Percentiles rank a stretch among this genome's conserved stretches.
These are phyloP conservation scores for Acanthurus lineatus DNA, from an alignment of 2,797 vertebrate genomes.

Conservation along the genomic window DNA sequence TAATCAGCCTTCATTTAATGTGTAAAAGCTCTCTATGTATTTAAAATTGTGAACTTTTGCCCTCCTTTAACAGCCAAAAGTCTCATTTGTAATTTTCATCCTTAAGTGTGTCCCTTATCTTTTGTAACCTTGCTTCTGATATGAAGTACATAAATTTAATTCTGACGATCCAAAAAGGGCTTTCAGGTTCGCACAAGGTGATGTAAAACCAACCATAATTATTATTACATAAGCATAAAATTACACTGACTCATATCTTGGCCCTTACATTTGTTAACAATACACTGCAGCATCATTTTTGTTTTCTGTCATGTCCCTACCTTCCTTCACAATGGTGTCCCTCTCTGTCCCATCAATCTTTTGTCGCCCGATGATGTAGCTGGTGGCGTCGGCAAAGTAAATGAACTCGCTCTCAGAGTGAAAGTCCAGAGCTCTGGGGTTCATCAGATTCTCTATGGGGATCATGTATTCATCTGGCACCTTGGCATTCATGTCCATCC, in stretches of 20 bases:
- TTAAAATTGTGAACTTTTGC: no score
- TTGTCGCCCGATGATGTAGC: slow-evolving; percentile 96
- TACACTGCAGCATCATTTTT: background rate
- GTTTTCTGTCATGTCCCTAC: slow-evolving; percentile 74
- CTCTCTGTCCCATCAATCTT: slow-evolving; percentile 96
- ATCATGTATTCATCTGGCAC: slow-evolving; percentile 98
- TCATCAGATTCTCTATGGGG: slow-evolving; percentile 98
- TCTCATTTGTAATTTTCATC: no score
- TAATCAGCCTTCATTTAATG: no score
- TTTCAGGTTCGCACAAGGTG: no score
- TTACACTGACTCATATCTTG: background rate
- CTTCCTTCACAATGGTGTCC: slow-evolving; percentile 95
- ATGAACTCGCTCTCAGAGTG: slow-evolving; percentile 94
- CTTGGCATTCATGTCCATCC: slow-evolving; percentile 96
- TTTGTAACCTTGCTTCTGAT: no score
- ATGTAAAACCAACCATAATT: background rate
- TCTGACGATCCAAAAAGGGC: no score
- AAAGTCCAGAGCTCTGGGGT: slow-evolving; percentile 96
- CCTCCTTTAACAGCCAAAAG: no score
- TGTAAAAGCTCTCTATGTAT: no score
- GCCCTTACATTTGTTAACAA: background rate
- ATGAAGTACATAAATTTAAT: no score
- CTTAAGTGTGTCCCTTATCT: no score
- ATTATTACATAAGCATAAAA: background rate
- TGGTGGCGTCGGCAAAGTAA: slow-evolving; percentile 98